Evolutionary conservation across 2,888 invertebrate species (phyloP).

Genomic region (Odontomyia ornata): DNA sequence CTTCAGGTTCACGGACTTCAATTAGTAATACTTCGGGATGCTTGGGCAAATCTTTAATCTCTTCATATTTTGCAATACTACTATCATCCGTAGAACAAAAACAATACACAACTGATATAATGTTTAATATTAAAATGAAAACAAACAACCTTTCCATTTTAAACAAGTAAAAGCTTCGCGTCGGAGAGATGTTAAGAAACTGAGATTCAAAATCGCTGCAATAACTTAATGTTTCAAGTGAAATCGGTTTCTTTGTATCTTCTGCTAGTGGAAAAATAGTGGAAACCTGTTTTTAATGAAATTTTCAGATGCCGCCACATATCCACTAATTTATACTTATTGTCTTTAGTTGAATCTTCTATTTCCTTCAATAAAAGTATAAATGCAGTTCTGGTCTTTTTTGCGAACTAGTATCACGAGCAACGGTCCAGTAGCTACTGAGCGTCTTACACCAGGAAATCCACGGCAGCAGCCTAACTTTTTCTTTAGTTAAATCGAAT

Average conservation of each 20-base stretch:
- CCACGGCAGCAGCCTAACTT: too few species aligned
- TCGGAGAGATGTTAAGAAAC: background rate
- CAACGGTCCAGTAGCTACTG: too few species aligned
- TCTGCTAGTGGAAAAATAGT: background rate
- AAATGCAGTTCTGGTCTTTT: too few species aligned
- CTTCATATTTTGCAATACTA: conserved; percentile 56
- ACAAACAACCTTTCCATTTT: conserved; percentile 34
- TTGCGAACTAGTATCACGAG: too few species aligned
- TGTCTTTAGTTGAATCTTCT: background rate
- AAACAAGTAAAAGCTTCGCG: background rate
- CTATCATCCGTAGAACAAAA: background rate
- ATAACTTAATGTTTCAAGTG: background rate
- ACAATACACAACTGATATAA: conserved; percentile 28
- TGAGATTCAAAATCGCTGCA: background rate
- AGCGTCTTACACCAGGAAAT: too few species aligned
- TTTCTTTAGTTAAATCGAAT: too few species aligned
- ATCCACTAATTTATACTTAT: background rate
- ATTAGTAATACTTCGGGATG: conserved; percentile 69
- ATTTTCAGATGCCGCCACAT: background rate
- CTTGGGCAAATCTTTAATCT: conserved; percentile 65
- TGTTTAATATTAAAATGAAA: background rate
- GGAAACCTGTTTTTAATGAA: conserved; percentile 19
- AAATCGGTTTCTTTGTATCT: background rate
- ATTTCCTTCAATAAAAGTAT: too few species aligned
- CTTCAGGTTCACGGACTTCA: conserved; percentile 80